Percentiles rank a stretch among this genome's conserved stretches.
phyloP scores from a whole-genome alignment of 1,140 invertebrate species.

The Proctacanthus coquilletti region DNA sequence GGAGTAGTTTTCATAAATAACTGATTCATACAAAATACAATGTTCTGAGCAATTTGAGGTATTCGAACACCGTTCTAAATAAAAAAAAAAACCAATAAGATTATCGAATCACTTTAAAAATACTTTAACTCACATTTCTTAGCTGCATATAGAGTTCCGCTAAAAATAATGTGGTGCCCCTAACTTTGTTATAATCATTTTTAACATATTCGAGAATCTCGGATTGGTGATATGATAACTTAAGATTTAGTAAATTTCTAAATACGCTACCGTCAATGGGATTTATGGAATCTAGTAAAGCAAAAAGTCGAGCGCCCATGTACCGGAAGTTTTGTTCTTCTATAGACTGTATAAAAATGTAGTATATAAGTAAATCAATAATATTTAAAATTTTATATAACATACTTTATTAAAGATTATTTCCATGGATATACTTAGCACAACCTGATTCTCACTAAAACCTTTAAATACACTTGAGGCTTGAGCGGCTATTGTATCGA shows the following conservation, averaged over 20 bases:
- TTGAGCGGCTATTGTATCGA: constrained; percentile 2
- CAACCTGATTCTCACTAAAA: constrained; percentile 4
- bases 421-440: constrained; percentile 8
- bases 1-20: constrained; percentile 6
- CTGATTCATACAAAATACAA: constrained; percentile 3
- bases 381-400: background rate
- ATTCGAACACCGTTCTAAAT: constrained; percentile 1
- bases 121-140: constrained; percentile 3
- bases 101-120: background rate
- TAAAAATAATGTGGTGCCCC: constrained; percentile 7
- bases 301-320: constrained; percentile 6
- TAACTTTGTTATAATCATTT: constrained; percentile 5
- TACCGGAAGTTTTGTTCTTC: constrained; percentile 9
- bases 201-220: constrained; percentile 4
- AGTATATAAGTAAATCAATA: background rate
- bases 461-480: constrained; percentile 1
- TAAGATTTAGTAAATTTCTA: constrained; percentile 3
- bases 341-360: constrained; percentile 4
- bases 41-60: constrained; percentile 3
- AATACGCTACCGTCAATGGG: constrained; percentile 3
- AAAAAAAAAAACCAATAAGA: background rate
- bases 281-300: constrained; percentile 6
- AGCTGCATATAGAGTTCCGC: constrained; percentile 9
- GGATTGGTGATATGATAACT: constrained; percentile 4
- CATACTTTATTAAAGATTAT: constrained; percentile 7